Evolutionary conservation across 2,888 invertebrate genomes (phyloP), one percentile per base, ranked within the genome.

Genomic region (Drosophila anomalata): DNA sequence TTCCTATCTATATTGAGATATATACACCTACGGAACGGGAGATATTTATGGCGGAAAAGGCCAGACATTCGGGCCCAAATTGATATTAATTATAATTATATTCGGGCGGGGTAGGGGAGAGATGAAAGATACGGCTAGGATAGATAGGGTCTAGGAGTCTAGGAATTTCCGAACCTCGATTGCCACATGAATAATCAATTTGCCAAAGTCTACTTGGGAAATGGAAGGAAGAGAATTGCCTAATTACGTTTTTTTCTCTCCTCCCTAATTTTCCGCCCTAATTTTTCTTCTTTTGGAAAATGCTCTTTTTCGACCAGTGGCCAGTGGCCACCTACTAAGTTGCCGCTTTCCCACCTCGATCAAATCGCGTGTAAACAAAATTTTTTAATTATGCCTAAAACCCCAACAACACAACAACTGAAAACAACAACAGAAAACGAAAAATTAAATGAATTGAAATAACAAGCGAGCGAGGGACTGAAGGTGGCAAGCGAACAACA

Each of bases 61-160:
- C 75, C 50, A 72, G 73, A 62, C 62, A 17, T 52, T 61, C 22
- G 51, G 72, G 44, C 62, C 54, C 39, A 56, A 62, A 87, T 87
- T 87, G 87, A 81, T 87, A 81, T 87, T 81, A 86, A 81, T 81
- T 81, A 83, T 77, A 83, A 71, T 69, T 66, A 70, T 66, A 68
- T 79, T 50, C n/a, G 7, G 29, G 22, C 9, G n/a, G 7, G 29
- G 22, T 9, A 22, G n/a, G 57, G 39, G 46, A 11, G 24, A 39
- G 67, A 65, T 53, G 46, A 53, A 20, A 68, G 58, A 60, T 50
- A 17, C 17, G 31, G 48, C 26, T 50, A 14, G 14, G 14, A 14
- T 14, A 14, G 14, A 17, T 17, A 17, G 17, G 1, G 17, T 17
- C 17, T 12, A 29, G 17, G 14, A 31, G 31, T 50, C 29, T 50